phyloP scores from a whole-genome alignment of 2,888 invertebrate species.

The Drosophila emarginata region DNA sequence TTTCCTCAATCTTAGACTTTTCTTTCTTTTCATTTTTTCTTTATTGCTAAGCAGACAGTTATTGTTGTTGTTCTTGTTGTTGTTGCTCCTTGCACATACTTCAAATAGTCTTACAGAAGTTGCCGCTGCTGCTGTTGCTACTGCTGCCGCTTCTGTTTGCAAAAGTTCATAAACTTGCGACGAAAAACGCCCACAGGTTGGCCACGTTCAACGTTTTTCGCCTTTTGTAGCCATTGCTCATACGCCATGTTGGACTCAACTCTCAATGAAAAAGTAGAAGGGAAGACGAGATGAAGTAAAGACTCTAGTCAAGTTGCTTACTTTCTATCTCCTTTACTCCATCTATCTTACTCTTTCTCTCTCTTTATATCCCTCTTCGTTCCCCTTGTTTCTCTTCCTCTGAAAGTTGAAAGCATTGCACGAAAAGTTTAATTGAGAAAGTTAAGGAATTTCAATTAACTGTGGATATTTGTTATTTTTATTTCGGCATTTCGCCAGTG shows the following conservation, averaged over 20 bases:
- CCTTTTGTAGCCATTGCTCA: slow-evolving; percentile 67
- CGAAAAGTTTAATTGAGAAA: slow-evolving; percentile 82
- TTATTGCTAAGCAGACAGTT: slow-evolving; percentile 49
- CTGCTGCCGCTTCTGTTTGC: slow-evolving; percentile 27
- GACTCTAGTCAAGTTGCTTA: slow-evolving; percentile 35
- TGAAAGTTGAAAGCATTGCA: slow-evolving; percentile 73
- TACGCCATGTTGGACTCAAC: slow-evolving; percentile 58
- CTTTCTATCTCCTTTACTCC: neutral
- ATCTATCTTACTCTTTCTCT: neutral
- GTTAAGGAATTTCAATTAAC: slow-evolving; percentile 82
- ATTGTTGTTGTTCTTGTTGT: slow-evolving; percentile 43
- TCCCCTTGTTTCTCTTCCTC: slow-evolving; percentile 25
- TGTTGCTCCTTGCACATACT: slow-evolving; percentile 65
- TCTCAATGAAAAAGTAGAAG: neutral
- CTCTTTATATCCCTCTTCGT: neutral
- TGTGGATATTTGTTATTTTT: slow-evolving; percentile 80
- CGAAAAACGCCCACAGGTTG: slow-evolving; percentile 72
- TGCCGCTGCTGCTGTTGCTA: slow-evolving; percentile 37
- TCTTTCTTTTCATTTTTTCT: slow-evolving; percentile 10
- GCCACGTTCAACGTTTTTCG: slow-evolving; percentile 51
- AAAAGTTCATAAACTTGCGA: slow-evolving; percentile 71
- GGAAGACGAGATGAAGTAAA: slow-evolving; percentile 29
- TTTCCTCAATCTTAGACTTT: slow-evolving; percentile 28
- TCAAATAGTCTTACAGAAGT: slow-evolving; percentile 66
- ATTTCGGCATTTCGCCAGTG: slow-evolving; percentile 54